Evolutionary conservation across 2,797 vertebrate genomes (phyloP).

Genomic region (Meriones psammophilus): DNA sequence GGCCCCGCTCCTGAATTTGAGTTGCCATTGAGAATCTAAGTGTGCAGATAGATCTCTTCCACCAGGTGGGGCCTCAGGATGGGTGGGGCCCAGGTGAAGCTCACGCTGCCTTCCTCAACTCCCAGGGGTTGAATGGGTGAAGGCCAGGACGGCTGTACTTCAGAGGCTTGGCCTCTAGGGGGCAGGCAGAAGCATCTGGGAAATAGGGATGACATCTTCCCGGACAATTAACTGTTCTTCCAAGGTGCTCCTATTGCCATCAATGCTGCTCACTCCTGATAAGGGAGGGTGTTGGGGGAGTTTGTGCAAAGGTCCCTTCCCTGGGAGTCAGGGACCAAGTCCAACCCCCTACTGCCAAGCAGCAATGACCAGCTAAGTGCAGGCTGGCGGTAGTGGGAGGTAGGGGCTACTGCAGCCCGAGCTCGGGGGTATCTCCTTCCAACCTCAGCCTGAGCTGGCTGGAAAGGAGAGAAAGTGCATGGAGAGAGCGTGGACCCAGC

Average conservation of each 20-base stretch:
- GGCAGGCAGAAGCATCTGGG: background rate
- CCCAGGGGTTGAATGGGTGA: background rate
- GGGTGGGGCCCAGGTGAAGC: background rate
- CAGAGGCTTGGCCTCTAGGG: conserved; percentile 48
- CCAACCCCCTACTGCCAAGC: conserved; percentile 9
- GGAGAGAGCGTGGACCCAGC: background rate
- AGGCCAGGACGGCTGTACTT: conserved; percentile 4
- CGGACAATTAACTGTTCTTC: background rate
- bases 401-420: background rate
- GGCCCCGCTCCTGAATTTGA: conserved; percentile 71
- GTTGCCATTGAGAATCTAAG: conserved; percentile 64
- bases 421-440: conserved; percentile 65
- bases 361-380: background rate
- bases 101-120: background rate
- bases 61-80: background rate
- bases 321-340: conserved; percentile 26
- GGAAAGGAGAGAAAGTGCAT: conserved; percentile 76
- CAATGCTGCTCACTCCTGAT: background rate
- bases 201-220: background rate
- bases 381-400: background rate
- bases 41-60: conserved; percentile 26
- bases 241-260: background rate
- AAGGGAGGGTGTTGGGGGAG: background rate
- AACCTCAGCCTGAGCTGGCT: conserved; percentile 39
- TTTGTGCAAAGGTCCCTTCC: conserved; percentile 68